These are phyloP conservation scores for Drosophila mayaguana DNA, from an alignment of 2,888 invertebrate species.

Conservation along the genomic window DNA sequence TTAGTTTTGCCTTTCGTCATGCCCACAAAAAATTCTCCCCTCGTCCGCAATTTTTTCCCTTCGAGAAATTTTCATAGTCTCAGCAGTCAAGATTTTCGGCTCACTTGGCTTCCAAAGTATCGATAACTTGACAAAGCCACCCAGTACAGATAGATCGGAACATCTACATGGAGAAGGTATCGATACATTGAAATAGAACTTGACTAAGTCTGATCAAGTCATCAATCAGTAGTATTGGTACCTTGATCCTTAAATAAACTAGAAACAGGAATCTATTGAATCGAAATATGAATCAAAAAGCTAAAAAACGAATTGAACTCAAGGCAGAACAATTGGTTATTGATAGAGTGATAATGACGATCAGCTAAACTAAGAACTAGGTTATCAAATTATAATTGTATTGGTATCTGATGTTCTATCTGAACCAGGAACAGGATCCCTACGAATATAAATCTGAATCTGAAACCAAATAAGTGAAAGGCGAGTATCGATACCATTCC, in stretches of 20 bases:
- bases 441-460: no score
- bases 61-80: conserved; percentile 2
- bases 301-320: neutral
- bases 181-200: neutral
- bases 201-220: neutral
- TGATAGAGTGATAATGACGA: neutral
- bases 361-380: neutral
- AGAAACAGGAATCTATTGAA: neutral
- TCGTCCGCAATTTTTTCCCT: neutral
- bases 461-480: neutral
- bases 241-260: neutral
- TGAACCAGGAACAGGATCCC: no score
- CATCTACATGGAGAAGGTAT: no score
- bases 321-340: neutral
- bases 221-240: neutral
- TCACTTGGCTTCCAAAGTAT: neutral
- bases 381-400: no score
- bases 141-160: neutral
- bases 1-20: conserved; percentile 15
- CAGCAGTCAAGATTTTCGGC: neutral
- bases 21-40: neutral
- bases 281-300: neutral
- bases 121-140: conserved; percentile 2
- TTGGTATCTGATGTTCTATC: no score
- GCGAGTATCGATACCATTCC: neutral